Evolutionary conservation across 2,888 invertebrate genomes (phyloP).

Genomic region (Zhengitettix transpicula): DNA sequence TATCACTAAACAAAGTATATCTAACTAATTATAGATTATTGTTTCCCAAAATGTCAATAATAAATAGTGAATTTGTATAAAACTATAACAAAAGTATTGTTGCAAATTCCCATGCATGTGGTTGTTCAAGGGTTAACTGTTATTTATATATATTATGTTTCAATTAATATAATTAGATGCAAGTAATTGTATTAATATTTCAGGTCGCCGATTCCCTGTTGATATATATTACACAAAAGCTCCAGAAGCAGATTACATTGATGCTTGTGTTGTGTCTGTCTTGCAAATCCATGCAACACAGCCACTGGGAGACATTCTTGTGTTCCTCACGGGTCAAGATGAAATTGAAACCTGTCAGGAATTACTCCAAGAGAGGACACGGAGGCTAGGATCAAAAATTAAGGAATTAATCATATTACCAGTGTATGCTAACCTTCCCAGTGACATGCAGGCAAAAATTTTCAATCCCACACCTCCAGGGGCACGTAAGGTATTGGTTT

Average conservation of each 20-base stretch:
- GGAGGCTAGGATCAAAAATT: constrained; percentile 83
- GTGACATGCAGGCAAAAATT: constrained; percentile 97
- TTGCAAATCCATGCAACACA: constrained; percentile 97
- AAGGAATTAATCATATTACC: constrained; percentile 84
- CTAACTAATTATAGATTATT: too few species aligned
- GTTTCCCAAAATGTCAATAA: too few species aligned
- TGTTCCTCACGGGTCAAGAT: constrained; percentile 84
- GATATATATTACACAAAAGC: constrained; percentile 99
- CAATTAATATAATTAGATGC: too few species aligned
- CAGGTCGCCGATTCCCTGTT: constrained; percentile 89
- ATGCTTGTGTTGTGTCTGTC: constrained; percentile 93
- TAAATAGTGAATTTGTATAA: too few species aligned
- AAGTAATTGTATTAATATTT: constrained; percentile 7
- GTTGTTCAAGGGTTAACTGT: too few species aligned
- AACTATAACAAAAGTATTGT: too few species aligned
- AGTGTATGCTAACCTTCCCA: constrained; percentile 95
- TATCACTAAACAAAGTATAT: too few species aligned
- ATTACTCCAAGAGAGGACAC: constrained; percentile 74
- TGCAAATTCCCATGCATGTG: too few species aligned
- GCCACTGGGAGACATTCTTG: constrained; percentile 86
- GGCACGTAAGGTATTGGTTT: constrained; percentile 75
- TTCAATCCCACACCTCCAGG: constrained; percentile 95
- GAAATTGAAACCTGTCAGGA: constrained; percentile 84
- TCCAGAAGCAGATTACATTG: constrained; percentile 97
- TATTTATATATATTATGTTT: neutral